Conservation (phyloP, 2,888 invertebrate species). For the Drosophila prolongata region DNA sequence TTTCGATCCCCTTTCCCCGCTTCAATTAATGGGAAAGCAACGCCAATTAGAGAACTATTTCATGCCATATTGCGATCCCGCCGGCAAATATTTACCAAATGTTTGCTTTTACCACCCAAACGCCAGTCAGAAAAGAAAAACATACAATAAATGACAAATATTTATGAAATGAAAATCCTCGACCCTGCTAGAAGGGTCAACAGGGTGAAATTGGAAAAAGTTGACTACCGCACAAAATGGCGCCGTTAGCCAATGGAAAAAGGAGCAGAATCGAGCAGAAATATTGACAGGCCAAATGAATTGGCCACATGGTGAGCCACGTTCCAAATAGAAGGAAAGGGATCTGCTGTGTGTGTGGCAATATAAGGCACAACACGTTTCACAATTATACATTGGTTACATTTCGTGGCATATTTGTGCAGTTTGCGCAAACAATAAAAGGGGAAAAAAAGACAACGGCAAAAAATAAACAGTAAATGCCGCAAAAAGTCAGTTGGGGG, state of each 20-base stretch:
- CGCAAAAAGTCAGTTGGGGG: constrained; percentile 47
- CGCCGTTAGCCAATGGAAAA: constrained; percentile 39
- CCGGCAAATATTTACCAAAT: constrained; percentile 34
- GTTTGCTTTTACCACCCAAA: constrained; percentile 24
- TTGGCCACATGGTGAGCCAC: constrained; percentile 51
- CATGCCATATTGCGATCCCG: constrained; percentile 27
- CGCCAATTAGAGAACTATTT: constrained; percentile 55
- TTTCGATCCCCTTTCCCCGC: neutral
- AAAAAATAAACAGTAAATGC: constrained; percentile 32
- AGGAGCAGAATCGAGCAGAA: constrained; percentile 20
- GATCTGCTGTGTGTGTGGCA: constrained; percentile 40
- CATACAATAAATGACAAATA: constrained; percentile 47
- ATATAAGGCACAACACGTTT: constrained; percentile 73
- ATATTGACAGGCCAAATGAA: constrained; percentile 61
- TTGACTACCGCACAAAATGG: constrained; percentile 60
- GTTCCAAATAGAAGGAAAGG: constrained; percentile 17
- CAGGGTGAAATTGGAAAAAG: constrained; percentile 58
- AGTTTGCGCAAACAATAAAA: constrained; percentile 61
- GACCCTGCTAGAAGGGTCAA: constrained; percentile 34
- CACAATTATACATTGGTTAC: constrained; percentile 78
- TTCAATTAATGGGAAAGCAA: constrained; percentile 42
- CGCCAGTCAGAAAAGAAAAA: constrained; percentile 35
- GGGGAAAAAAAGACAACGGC: constrained; percentile 19
- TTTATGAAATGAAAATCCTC: constrained; percentile 55
- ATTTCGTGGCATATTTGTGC: constrained; percentile 74